Evolutionary conservation across 1,140 invertebrate genomes (phyloP), one percentile per base, ranked within the genome.

Genomic region (Calosoma granatense): DNA sequence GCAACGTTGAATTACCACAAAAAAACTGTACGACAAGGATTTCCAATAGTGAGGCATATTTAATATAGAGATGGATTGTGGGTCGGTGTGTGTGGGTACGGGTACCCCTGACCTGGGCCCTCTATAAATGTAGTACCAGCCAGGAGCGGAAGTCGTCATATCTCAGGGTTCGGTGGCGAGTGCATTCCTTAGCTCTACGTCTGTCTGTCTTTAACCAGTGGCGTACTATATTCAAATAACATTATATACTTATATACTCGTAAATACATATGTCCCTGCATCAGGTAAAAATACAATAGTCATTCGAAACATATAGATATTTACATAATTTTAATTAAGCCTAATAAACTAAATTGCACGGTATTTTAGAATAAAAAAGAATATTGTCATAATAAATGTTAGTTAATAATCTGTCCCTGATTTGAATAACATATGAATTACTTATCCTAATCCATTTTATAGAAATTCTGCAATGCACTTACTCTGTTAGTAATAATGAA

Each of bases 81-180:
- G 9, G 41, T 12, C 17, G 41, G 15, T 47, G 41, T 47, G 41
- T 9, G 41, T 17, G 4, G 41, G 41, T 47, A 12, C 41, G 41
- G 41, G 6, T 17, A 47, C 41, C 41, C 41, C 17, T 47, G 41
- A 47, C 41, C 41, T 47, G 41, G 41, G 41, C 9, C 41, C 6
- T 3, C 3, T 47, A 17, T 17, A 17, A 9, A 47, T 17, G n/a
- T 47, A 17, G 9, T 17, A 9, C 41, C 41, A 9, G 41, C 41
- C 41, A 47, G 6, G 9, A 47, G 41, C 41, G 41, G 41, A 47
- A 47, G 41, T 47, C 41, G 41, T 47, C 41, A 47, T 47, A 47
- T 47, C 41, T 47, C 41, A 47, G 41, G 41, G 41, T 47, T 47
- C 41, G 41, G 41, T 47, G 41, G 41, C 41, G 41, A 47, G 41